Evolutionary conservation across 1,140 invertebrate genomes (phyloP).

Genomic region (Scaptomyza hsui): DNA sequence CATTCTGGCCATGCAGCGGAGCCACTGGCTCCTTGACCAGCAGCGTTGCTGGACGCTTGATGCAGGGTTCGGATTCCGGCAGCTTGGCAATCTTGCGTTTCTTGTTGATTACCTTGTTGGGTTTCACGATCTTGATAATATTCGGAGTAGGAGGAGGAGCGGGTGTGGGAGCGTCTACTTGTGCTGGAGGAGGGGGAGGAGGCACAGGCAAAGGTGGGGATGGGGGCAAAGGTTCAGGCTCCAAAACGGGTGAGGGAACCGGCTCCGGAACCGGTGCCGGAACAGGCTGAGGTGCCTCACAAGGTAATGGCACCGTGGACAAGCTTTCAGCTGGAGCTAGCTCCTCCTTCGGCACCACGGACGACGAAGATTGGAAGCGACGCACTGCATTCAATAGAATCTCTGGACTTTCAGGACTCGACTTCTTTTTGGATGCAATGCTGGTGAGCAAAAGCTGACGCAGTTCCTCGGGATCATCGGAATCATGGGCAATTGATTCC

Average conservation of each 20-base stretch:
- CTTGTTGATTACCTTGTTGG: slow-evolving; percentile 79
- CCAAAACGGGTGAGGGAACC: background rate
- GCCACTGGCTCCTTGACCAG: slow-evolving; percentile 49
- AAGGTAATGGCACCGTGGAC: background rate
- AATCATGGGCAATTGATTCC: slow-evolving; percentile 13
- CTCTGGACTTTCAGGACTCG: slow-evolving; percentile 31
- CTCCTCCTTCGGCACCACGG: no score
- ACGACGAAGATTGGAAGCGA: slow-evolving; percentile 42
- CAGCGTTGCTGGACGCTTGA: slow-evolving; percentile 45
- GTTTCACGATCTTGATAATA: slow-evolving; percentile 77
- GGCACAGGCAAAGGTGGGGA: background rate
- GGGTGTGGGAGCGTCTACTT: background rate
- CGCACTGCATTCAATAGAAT: slow-evolving; percentile 74
- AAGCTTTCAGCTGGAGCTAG: no score
- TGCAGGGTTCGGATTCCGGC: slow-evolving; percentile 4
- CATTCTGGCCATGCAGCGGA: slow-evolving; percentile 18
- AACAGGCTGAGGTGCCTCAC: background rate
- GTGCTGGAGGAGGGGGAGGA: no score
- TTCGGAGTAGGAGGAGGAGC: slow-evolving; percentile 21
- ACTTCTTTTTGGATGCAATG: slow-evolving; percentile 53
- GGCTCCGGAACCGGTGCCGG: background rate
- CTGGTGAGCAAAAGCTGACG: slow-evolving; percentile 55
- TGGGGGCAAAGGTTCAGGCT: background rate
- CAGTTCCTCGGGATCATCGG: slow-evolving; percentile 66
- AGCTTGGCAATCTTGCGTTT: slow-evolving; percentile 53